Evolutionary conservation across 2,113 vertebrate species (phyloP), one percentile per base, ranked within the genome.

Genomic region (Speoplatyrhinus poulsoni): DNA sequence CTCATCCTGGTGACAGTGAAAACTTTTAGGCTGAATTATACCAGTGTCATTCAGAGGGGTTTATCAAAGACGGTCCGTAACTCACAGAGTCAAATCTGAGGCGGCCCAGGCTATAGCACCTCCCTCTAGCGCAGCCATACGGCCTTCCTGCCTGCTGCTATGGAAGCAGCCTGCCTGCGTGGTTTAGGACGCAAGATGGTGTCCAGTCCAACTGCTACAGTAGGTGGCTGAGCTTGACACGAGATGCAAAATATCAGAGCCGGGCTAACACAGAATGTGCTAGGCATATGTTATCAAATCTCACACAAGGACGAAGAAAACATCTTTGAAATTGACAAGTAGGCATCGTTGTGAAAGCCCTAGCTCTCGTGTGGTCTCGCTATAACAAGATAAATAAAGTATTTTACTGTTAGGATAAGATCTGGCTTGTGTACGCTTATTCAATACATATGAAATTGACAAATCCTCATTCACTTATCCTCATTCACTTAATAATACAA

Each of bases 11-110:
- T 91, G 92, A 92, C 91, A 90, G 87, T 82, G 81, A 85, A 91
- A 92, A 91, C 90, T 91, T 93, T 92, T 90, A 87, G 80, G 83
- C 77, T 91, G 90, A 93, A 90, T 92, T 92, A 93, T 88, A 71
- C 81, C 75, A 1, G 64, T 85, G 89, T 91, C 92, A 91, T 87
- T 90, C 88, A 79, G 83, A 77, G 76, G 87, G 84, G 81, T 90
- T 92, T 90, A 91, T 92, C 89, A 88, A 85, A 85, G 82, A 77
- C 84, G 85, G 86, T 92, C 91, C 86, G 90, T 92, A 91, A 92
- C 90, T 92, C 87, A 86, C 55, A 55, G 87, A 79, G 64, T 83
- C 78, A 82, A 87, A 90, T 87, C 86, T 73, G 81, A 74, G 82
- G 60, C 58, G 69, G 82, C 70, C 61, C 62, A 13, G 70, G 50